Evolutionary conservation across 2,113 vertebrate genomes (phyloP).

Genomic region (Varanus komodoensis): DNA sequence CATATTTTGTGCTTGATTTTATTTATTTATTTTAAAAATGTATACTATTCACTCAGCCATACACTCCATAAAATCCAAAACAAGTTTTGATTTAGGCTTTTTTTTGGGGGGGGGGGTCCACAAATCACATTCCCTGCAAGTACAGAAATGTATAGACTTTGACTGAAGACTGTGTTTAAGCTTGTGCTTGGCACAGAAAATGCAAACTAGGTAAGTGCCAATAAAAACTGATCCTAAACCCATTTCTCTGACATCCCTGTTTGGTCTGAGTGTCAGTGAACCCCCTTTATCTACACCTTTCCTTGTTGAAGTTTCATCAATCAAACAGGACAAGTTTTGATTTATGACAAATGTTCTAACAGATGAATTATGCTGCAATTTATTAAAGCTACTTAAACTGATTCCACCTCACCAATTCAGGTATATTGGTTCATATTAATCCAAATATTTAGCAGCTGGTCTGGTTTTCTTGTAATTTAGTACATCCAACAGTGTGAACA

Average conservation of each 20-base stretch:
- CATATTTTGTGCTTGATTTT: too few relatives aligned
- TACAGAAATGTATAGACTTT: too few relatives aligned
- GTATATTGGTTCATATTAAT: not conserved
- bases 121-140: too few relatives aligned
- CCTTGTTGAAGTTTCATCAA: not conserved
- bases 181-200: too few relatives aligned
- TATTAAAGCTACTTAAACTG: not conserved
- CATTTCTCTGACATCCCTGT: too few relatives aligned
- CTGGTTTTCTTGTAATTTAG: not conserved
- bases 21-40: too few relatives aligned
- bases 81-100: not conserved
- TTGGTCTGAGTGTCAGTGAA: not conserved
- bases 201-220: too few relatives aligned
- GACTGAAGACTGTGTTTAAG: too few relatives aligned
- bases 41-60: too few relatives aligned
- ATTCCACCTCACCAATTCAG: not conserved
- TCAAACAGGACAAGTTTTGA: not conserved
- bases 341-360: not conserved
- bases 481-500: not conserved
- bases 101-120: not conserved
- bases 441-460: not conserved
- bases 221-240: too few relatives aligned
- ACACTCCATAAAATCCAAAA: too few relatives aligned
- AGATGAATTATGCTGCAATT: not conserved
- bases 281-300: not conserved